A percentile compares a stretch with the other conserved stretches of the same genome.
These are phyloP conservation scores for Hirtodrosophila confusa DNA, from an alignment of 2,888 invertebrate species.

Conservation along the genomic window DNA sequence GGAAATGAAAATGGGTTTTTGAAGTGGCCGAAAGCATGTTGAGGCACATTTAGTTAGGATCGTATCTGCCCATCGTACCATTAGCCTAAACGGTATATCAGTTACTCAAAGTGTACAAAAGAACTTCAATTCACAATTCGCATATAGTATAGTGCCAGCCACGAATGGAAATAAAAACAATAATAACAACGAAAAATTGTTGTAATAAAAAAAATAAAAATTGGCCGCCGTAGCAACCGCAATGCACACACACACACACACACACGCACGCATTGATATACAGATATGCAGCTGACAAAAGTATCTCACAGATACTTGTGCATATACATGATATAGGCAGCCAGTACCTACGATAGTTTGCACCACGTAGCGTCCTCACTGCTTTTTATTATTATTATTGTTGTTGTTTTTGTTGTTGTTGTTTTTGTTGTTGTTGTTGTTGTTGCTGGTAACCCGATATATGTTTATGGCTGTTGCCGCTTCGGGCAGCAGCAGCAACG, in stretches of 20 bases:
- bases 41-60: slow-evolving; percentile 16
- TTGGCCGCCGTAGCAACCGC: slow-evolving; percentile 67
- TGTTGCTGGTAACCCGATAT: slow-evolving; percentile 73
- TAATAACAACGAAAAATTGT: slow-evolving; percentile 63
- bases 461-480: slow-evolving; percentile 79
- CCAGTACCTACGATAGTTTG: slow-evolving; percentile 66
- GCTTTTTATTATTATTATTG: slow-evolving; percentile 37
- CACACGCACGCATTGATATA: slow-evolving; percentile 24
- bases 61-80: slow-evolving; percentile 25
- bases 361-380: slow-evolving; percentile 57
- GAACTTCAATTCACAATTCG: slow-evolving; percentile 34
- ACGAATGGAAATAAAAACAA: slow-evolving; percentile 25
- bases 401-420: slow-evolving; percentile 35
- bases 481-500: slow-evolving; percentile 40
- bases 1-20: slow-evolving; percentile 44
- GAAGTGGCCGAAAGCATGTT: slow-evolving; percentile 50
- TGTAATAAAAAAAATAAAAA: slow-evolving; percentile 70
- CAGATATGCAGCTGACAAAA: slow-evolving; percentile 56
- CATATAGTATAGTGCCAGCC: slow-evolving; percentile 23
- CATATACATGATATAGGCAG: slow-evolving; percentile 26
- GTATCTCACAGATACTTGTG: slow-evolving; percentile 72
- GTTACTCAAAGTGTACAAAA: slow-evolving; percentile 30
- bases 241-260: slow-evolving; percentile 46
- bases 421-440: slow-evolving; percentile 43
- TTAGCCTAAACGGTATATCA: slow-evolving; percentile 39